These are phyloP conservation scores for Pseudopodoces humilis DNA, from an alignment of 2,113 vertebrate genomes.

Conservation along the genomic window DNA sequence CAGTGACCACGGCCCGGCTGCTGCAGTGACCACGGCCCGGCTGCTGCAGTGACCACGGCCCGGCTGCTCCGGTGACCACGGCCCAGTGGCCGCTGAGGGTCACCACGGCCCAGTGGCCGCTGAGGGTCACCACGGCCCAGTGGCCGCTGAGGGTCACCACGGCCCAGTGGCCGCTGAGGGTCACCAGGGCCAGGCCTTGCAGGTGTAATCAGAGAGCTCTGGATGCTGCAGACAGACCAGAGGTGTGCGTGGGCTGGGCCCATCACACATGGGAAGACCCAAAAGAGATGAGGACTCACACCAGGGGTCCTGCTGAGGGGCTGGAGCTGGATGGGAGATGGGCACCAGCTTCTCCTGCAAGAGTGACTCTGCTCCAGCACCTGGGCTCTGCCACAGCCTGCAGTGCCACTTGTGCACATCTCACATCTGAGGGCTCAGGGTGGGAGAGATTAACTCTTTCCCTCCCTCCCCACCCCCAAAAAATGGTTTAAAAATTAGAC, in stretches of 20 bases:
- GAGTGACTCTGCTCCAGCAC: neutral
- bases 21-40: too few relatives aligned
- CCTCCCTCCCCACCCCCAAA: fast-evolving
- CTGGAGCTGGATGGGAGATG: neutral
- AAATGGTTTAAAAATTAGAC: neutral
- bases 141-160: too few relatives aligned
- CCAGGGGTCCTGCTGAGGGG: neutral
- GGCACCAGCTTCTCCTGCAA: neutral
- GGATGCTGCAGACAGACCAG: neutral
- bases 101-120: too few relatives aligned
- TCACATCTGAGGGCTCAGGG: neutral
- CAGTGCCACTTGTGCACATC: neutral
- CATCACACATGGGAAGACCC: neutral
- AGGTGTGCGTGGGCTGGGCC: fast-evolving
- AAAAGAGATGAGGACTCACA: neutral
- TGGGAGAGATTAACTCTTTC: neutral
- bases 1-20: too few relatives aligned
- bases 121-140: too few relatives aligned
- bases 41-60: too few relatives aligned
- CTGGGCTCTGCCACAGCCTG: fast-evolving
- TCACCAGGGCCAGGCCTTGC: neutral
- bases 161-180: too few relatives aligned
- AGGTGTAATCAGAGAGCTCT: fast-evolving
- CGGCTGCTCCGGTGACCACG: too few relatives aligned
- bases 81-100: too few relatives aligned